Evolutionary conservation across 1,140 invertebrate species (phyloP).

Genomic region (Apis dorsata): DNA sequence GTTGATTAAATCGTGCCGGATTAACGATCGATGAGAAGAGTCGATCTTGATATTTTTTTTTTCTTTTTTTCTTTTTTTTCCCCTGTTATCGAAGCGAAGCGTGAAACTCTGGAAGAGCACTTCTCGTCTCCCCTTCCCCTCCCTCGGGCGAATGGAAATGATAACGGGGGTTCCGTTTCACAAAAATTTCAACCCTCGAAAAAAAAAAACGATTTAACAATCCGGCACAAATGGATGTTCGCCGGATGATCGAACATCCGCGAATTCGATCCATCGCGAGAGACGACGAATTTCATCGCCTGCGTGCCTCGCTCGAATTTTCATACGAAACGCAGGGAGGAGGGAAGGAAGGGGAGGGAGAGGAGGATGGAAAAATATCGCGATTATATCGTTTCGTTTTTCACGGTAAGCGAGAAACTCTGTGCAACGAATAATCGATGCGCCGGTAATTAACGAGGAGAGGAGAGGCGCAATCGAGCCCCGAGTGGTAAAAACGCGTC

Average conservation of each 20-base stretch:
- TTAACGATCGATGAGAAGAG: not conserved
- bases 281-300: not conserved
- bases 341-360: too few species aligned
- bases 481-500: not conserved
- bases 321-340: not conserved
- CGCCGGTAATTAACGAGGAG: not conserved
- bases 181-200: not conserved
- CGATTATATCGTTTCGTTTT: not conserved
- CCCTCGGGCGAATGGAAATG: not conserved
- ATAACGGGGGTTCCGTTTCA: not conserved
- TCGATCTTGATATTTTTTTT: not conserved
- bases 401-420: not conserved
- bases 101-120: not conserved
- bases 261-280: slow-evolving; percentile 1
- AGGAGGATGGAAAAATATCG: not conserved
- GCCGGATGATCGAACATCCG: not conserved
- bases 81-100: too few species aligned
- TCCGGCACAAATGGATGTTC: not conserved
- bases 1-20: slow-evolving; percentile 6
- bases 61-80: not conserved
- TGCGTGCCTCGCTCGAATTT: not conserved
- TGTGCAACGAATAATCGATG: not conserved
- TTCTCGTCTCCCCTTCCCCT: not conserved
- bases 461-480: too few species aligned
- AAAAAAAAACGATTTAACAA: not conserved